phyloP scores from a whole-genome alignment of 2,113 vertebrate species.

The Cyprinodon tularosa region DNA sequence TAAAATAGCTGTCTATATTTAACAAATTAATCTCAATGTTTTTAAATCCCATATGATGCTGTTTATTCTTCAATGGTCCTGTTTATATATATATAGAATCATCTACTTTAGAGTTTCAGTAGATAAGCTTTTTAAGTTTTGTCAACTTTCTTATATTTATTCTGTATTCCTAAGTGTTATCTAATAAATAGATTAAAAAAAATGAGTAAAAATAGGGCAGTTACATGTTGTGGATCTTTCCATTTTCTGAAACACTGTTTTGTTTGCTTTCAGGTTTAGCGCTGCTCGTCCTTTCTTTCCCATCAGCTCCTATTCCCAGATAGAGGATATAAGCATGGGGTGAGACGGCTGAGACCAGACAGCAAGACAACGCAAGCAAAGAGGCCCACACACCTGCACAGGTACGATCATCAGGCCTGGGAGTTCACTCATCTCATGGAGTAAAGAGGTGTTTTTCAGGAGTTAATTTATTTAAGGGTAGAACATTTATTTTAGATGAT shows the following conservation, averaged over 20 bases:
- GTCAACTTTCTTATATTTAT: neutral
- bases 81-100: neutral
- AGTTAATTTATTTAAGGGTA: neutral
- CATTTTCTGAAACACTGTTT: neutral
- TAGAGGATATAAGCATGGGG: slow-evolving; percentile 63
- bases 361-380: slow-evolving; percentile 32
- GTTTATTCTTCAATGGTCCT: no score
- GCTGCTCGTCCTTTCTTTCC: neutral
- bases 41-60: no score
- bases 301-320: slow-evolving; percentile 30
- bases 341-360: slow-evolving; percentile 45
- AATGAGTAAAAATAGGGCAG: neutral
- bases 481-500: neutral
- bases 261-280: slow-evolving; percentile 29
- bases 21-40: no score
- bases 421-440: neutral
- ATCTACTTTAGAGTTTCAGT: neutral
- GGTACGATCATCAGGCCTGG: slow-evolving; percentile 29
- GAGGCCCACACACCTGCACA: slow-evolving; percentile 50
- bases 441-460: neutral
- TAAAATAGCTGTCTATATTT: no score
- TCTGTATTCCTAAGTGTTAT: neutral
- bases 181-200: neutral
- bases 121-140: neutral
- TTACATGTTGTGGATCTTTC: neutral